A percentile compares a stretch with the other conserved stretches of the same genome.
Evolutionary conservation across 2,888 invertebrate species (phyloP).

Genomic region (Idaea aversata): DNA sequence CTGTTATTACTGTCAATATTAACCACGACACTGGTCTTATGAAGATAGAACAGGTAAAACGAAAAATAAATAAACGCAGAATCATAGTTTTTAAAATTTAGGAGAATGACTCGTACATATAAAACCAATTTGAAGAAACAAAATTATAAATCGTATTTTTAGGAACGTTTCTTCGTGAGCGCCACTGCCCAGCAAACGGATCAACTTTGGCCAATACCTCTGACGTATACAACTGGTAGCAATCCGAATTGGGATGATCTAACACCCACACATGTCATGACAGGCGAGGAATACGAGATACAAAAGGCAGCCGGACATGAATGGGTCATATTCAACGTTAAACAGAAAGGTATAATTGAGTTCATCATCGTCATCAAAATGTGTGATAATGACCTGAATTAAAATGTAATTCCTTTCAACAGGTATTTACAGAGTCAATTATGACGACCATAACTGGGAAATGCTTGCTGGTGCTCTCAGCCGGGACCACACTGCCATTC

Average conservation of each 20-base stretch:
- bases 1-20: slow-evolving; percentile 74
- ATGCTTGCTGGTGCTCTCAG: slow-evolving; percentile 67
- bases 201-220: slow-evolving; percentile 67
- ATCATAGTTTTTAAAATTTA: neutral
- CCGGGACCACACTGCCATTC: slow-evolving; percentile 62
- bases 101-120: neutral
- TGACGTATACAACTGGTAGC: slow-evolving; percentile 62
- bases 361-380: neutral
- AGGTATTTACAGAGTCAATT: slow-evolving; percentile 86
- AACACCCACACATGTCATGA: slow-evolving; percentile 48
- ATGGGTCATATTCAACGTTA: slow-evolving; percentile 83
- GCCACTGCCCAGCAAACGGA: slow-evolving; percentile 39
- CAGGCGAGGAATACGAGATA: slow-evolving; percentile 33
- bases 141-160: neutral
- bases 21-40: slow-evolving; percentile 53
- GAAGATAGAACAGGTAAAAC: slow-evolving; percentile 54
- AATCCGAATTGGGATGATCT: slow-evolving; percentile 62
- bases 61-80: neutral
- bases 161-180: slow-evolving; percentile 65
- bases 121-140: neutral
- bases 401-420: neutral
- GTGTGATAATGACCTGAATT: neutral
- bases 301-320: slow-evolving; percentile 50
- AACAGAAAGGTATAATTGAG: slow-evolving; percentile 72
- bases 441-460: slow-evolving; percentile 79